Base-by-base conservation (phyloP, 2,888 invertebrate genomes). In the Leucozona laternaria region DNA sequence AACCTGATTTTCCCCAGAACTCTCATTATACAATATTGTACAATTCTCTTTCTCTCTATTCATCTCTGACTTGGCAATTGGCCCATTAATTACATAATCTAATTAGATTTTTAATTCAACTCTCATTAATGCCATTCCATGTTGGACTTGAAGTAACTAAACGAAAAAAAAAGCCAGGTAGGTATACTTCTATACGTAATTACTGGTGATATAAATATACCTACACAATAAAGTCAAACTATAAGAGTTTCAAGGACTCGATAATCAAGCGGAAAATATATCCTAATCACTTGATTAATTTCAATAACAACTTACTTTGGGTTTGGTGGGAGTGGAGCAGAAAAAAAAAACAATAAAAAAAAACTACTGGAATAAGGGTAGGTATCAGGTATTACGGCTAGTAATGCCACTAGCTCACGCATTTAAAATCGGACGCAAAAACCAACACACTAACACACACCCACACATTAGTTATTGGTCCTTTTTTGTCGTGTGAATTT, bases 261-360 rank as follows among this genome's bases (percentile, higher is more conserved):
- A 70, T 68, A 78, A 78, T 78, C 22, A 45, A 50, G 57, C 48
- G 37, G 53, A 73, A 76, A 84, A 71, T 64, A 60, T 66, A 66
- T 68, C 68, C 70, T 85, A 79, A 80, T 72, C 71, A 80, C 77
- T 77, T 85, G 80, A 80, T 80, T 85, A 80, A 77, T 85, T 85
- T 78, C 80, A 78, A 85, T 85, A 80, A 80, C 64, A 80, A 80
- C 64, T 48, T 25, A 25, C 22, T 20, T 58, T 28, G n/a, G 45
- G 13, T 20, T 70, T 17, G 17, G 25, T 28, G 22, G 40, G 25
- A 20, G 15, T 22, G 50, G 37, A 53, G 15, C 31, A 15, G 1
- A 37, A 22, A 31, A 34, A 31, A 31, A 31, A 17, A 28, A 64
- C 4, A 22, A 31, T 22, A 6, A 4, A 62, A 8, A 28, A n/a